Percentiles rank a stretch among this genome's conserved stretches.
Evolutionary conservation across 2,888 invertebrate genomes (phyloP).

Genomic region (Thera obeliscata): DNA sequence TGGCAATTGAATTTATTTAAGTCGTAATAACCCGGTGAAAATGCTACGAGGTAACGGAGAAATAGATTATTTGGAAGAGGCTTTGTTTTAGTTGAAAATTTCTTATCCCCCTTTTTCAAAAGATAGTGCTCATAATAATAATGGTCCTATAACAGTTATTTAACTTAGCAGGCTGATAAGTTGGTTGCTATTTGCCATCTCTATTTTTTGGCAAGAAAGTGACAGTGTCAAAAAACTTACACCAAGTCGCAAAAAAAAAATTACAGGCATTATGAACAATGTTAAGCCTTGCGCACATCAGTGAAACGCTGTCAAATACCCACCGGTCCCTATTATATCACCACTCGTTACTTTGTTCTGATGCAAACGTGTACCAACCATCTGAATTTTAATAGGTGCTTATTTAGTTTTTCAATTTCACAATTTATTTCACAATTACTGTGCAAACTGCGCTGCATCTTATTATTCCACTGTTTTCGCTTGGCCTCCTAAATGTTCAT

Average conservation of each 20-base stretch:
- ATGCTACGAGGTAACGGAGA: constrained; percentile 36
- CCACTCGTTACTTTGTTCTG: constrained; percentile 41
- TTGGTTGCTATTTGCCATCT: too few relatives aligned
- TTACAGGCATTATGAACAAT: too few relatives aligned
- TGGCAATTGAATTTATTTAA: too few relatives aligned
- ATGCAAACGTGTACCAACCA: constrained; percentile 41
- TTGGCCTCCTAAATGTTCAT: constrained; percentile 40
- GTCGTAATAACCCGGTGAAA: constrained; percentile 47
- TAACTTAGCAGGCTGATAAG: too few relatives aligned
- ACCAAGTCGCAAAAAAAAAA: too few relatives aligned
- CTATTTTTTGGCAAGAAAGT: too few relatives aligned
- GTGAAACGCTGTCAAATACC: too few relatives aligned
- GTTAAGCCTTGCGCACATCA: too few relatives aligned
- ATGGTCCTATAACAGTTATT: too few relatives aligned
- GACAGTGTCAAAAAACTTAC: too few relatives aligned
- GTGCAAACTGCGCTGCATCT: constrained; percentile 18
- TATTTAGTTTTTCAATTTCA: constrained; percentile 35
- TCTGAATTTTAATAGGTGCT: constrained; percentile 30
- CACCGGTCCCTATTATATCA: constrained; percentile 54
- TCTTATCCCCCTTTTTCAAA: too few relatives aligned
- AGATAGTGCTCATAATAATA: too few relatives aligned
- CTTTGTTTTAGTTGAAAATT: background rate
- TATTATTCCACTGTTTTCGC: constrained; percentile 35
- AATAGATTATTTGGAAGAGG: constrained; percentile 31
- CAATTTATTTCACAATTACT: constrained; percentile 31